Evolutionary conservation across 2,113 vertebrate species (phyloP), one percentile per base, ranked within the genome.

Genomic region (Neotoma lepida): DNA sequence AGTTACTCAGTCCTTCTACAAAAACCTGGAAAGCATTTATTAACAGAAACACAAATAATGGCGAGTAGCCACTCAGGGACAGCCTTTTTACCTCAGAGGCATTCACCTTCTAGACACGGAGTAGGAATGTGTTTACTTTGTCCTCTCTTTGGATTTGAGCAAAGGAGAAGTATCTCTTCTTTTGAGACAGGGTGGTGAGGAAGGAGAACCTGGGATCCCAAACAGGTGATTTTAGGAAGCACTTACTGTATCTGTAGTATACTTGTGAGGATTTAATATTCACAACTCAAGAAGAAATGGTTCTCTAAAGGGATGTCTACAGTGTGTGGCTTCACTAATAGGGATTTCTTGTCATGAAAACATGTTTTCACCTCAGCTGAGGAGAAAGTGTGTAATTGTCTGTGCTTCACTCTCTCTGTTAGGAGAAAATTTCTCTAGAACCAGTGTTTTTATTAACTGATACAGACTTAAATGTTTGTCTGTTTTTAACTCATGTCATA

Each of bases 181-280:
- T 88, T 93, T 93, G 13, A 95, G 87, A 88, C 28, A 78, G 14
- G 30, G 12, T 51, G 46, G 3, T 84, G 7, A 51, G 2, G 51
- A 91, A 89, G 44, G 33, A 91, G 9, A 88, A 24, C 26, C 51
- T 86, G 44, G 54, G 28, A 26, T 39, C 54, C 73, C 22, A 58
- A 12, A 58, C 24, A 91, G 18, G 68, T 74, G 82, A 61, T 86
- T 86, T 91, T 30, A 81, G 44, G 18, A 90, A 84, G 64, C 54
- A 39, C n/a, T n/a, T n/a, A n/a, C n/a, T 58, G 14, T 86, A 18
- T 77, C 33, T 76, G 46, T 51, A 81, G 8, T 63, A 71, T 71
- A 41, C n/a, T 63, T 93, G 18, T 92, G 90, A 91, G n/a, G 88
- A 91, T 84, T 85, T 85, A 68, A 4, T 94, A 76, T 85, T 95